Evolutionary conservation across 2,113 vertebrate species (phyloP), one percentile per base, ranked within the genome.

Genomic region (Eleginops maclovinus): DNA sequence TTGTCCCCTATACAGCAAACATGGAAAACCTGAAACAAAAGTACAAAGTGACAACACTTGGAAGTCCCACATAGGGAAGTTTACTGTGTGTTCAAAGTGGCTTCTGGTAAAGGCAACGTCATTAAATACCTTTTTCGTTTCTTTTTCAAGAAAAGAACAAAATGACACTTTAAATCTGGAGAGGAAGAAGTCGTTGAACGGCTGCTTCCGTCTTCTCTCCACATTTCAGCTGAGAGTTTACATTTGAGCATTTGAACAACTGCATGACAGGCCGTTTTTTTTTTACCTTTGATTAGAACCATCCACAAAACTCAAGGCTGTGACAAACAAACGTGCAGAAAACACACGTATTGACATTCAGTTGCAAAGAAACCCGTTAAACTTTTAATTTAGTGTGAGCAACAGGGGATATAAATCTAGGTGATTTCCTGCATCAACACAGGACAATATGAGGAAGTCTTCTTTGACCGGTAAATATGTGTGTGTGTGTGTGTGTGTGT

Each of bases 391-490:
- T 46, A 72, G 41, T 4, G 43, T 28, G 31, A 66, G 53, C 63
- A 61, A 41, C 8, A 36, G 53, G 69, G 70, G 56, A 73, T 78
- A 86, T 92, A 79, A 89, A 91, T 91, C 82, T 91, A 81, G 78
- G 61, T 46, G 62, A 82, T 70, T 86, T 93, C 94, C 94, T 93
- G 87, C 64, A 91, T 90, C 90, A 86, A 79, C 80, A 79, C 74
- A 61, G 74, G 73, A 93, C 93, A 94, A 94, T 94, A 75, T 87
- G 53, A 88, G 91, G 93, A 94, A 92, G 89, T 87, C 26, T 54
- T 90, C 66, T 73, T 77, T 47, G 58, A 81, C 67, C 58, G 69
- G 47, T 69, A 70, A 55, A 26, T 16, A 50, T 61, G 49, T 53
- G 66, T 65, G 4, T 6, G 31, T 26, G n/a, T 15, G 47, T 16